phyloP scores from a whole-genome alignment of 2,797 vertebrate genomes.

The Acanthornis magna region DNA sequence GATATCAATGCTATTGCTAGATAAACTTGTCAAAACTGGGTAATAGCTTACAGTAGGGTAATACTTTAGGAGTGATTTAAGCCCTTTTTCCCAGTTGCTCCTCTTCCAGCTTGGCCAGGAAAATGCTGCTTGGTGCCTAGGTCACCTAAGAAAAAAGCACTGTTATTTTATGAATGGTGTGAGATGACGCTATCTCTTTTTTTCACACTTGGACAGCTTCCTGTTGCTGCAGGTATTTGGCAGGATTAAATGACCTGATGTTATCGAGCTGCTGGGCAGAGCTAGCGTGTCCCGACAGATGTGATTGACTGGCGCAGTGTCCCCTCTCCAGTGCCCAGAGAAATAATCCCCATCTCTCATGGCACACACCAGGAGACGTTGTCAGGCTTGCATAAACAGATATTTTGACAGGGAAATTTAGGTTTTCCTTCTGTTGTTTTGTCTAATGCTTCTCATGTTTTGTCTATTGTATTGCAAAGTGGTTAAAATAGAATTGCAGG shows the following conservation, averaged over 20 bases:
- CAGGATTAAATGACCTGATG: slow-evolving; percentile 36
- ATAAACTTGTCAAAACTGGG: neutral
- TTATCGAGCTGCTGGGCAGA: neutral
- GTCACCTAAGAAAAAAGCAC: neutral
- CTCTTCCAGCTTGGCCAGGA: neutral
- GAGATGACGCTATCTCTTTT: neutral
- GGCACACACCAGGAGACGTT: neutral
- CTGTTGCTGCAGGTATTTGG: slow-evolving; percentile 32
- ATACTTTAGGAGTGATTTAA: neutral
- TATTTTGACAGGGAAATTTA: slow-evolving; percentile 52
- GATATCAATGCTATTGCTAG: neutral
- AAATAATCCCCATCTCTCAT: slow-evolving; percentile 35
- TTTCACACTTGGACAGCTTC: neutral
- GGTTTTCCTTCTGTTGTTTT: slow-evolving; percentile 27
- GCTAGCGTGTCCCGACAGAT: neutral
- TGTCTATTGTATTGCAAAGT: slow-evolving; percentile 35
- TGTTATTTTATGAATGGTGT: neutral
- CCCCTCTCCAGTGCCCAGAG: neutral
- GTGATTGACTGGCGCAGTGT: neutral
- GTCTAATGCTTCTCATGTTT: slow-evolving; percentile 60
- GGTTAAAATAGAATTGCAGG: neutral
- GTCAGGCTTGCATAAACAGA: slow-evolving; percentile 24
- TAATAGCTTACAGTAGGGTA: neutral
- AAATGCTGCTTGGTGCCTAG: neutral
- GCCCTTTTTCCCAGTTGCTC: neutral